phyloP scores from a whole-genome alignment of 2,113 vertebrate genomes.

The Phalacrocorax carbo region DNA sequence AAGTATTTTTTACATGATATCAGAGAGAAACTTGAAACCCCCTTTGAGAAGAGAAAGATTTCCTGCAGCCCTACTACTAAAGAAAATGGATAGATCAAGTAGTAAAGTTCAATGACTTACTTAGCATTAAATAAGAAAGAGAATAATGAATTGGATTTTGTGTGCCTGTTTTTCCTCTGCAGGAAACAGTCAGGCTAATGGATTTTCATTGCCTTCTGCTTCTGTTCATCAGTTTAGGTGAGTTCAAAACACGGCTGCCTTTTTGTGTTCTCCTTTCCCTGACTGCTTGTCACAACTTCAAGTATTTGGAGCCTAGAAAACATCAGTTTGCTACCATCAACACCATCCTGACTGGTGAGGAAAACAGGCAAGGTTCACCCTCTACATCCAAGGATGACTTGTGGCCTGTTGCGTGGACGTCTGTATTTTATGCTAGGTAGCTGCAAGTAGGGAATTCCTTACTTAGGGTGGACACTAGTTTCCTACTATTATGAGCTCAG shows the following conservation, averaged over 20 bases:
- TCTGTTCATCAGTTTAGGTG: constrained; percentile 25
- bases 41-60: constrained; percentile 15
- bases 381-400: neutral
- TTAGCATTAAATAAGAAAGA: constrained; percentile 54
- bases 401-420: neutral
- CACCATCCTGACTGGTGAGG: neutral
- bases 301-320: neutral
- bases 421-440: neutral
- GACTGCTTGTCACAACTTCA: neutral
- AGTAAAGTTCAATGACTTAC: constrained; percentile 54
- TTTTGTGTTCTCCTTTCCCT: neutral
- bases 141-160: constrained; percentile 61
- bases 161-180: constrained; percentile 45
- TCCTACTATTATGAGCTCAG: constrained; percentile 55
- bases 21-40: constrained; percentile 47
- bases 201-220: constrained; percentile 51
- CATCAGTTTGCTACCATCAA: neutral
- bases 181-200: constrained; percentile 48
- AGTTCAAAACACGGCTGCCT: constrained; percentile 27
- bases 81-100: constrained; percentile 42
- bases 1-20: constrained; percentile 26
- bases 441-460: neutral
- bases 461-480: constrained; percentile 6
- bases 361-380: neutral
- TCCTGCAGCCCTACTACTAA: constrained; percentile 27